Evolutionary conservation across 2,888 invertebrate genomes (phyloP).

Genomic region (Microplitis deprimator): DNA sequence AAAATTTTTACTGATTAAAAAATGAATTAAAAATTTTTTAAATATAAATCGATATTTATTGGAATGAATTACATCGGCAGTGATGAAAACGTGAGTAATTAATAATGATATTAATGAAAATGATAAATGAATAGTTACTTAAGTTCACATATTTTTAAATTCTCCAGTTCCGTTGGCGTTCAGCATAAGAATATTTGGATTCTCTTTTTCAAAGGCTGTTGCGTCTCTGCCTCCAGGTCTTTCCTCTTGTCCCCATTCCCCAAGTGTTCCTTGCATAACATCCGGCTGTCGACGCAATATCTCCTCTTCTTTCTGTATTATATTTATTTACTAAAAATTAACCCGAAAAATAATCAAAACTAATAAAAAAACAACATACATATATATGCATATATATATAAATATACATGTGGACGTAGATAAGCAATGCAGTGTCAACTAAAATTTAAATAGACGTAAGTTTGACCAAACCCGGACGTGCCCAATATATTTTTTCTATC

Average conservation of each 20-base stretch:
- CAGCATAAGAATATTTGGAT: conserved; percentile 83
- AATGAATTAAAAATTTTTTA: not conserved
- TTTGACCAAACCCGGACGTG: too few relatives aligned
- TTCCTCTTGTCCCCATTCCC: conserved; percentile 83
- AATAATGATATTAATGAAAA: not conserved
- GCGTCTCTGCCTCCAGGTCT: conserved; percentile 78
- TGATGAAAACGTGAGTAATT: not conserved
- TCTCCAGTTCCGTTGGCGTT: conserved; percentile 79
- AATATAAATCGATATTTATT: not conserved
- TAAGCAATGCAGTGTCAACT: too few relatives aligned
- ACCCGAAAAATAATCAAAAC: conserved; percentile 28
- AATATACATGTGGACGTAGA: too few relatives aligned
- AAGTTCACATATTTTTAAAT: conserved; percentile 81
- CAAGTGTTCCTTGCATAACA: conserved; percentile 81
- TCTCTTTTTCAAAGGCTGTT: conserved; percentile 84
- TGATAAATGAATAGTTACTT: not conserved
- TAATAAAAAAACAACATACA: too few relatives aligned
- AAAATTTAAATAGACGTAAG: too few relatives aligned
- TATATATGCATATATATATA: too few relatives aligned
- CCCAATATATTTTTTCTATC: too few relatives aligned
- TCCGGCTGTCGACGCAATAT: conserved; percentile 79
- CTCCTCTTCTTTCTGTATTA: conserved; percentile 79
- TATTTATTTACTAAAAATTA: conserved; percentile 66
- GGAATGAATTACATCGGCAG: not conserved
- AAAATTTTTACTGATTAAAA: not conserved